Conservation (phyloP, 1,140 invertebrate genomes). For the Lamellibrachia luymesi region DNA sequence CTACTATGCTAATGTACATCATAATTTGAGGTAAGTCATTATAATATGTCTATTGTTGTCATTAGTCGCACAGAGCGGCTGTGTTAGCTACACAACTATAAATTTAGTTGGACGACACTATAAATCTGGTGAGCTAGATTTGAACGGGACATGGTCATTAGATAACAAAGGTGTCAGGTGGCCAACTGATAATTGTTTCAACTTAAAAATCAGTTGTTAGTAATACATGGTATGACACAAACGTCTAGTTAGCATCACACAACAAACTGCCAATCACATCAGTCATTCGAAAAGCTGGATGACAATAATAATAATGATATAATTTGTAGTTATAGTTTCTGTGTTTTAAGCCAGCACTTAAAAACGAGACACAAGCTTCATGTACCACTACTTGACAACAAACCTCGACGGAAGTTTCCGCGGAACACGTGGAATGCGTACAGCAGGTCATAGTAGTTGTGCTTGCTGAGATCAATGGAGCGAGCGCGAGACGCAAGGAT, state of each 20-base stretch:
- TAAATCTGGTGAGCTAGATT: too few species aligned
- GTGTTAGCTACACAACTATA: too few species aligned
- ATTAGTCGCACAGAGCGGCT: too few species aligned
- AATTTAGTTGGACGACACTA: too few species aligned
- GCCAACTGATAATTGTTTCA: too few species aligned
- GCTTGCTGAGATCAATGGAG: constrained; percentile 69
- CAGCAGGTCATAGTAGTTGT: constrained; percentile 81
- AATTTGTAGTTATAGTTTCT: neutral
- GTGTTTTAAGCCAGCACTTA: neutral
- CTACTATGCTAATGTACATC: too few species aligned
- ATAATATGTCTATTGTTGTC: too few species aligned
- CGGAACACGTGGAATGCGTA: constrained; percentile 79
- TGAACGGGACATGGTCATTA: too few species aligned
- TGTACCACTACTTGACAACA: neutral
- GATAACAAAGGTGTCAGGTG: too few species aligned
- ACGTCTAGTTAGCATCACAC: neutral
- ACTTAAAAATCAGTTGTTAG: too few species aligned
- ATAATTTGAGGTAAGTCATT: too few species aligned
- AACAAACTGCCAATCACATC: neutral
- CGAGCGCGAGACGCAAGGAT: constrained; percentile 81
- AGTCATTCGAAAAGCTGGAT: neutral
- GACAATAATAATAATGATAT: neutral
- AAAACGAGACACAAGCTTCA: neutral
- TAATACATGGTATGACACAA: neutral
- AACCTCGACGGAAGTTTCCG: constrained; percentile 70